Evolutionary conservation across 35 echinoderm and acorn worm species (phyloP).

Genomic region (Apostichopus japonicus): DNA sequence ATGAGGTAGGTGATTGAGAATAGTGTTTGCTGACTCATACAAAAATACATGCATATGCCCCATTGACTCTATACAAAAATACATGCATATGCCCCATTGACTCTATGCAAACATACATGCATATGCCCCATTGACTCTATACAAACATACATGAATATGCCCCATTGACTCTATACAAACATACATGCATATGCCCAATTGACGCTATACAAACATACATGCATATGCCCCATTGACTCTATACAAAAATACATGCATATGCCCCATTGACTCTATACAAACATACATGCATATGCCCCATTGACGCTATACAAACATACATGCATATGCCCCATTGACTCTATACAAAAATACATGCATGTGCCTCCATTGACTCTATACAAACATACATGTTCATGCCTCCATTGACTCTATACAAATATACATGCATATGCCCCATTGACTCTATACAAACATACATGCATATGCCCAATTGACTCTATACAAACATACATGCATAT

Average conservation of each 20-base stretch:
- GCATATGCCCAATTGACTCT: background rate
- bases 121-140: background rate
- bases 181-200: background rate
- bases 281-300: background rate
- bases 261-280: background rate
- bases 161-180: background rate
- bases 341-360: too few relatives aligned
- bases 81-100: background rate
- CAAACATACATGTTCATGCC: too few relatives aligned
- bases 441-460: background rate
- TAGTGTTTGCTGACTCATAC: background rate
- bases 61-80: background rate
- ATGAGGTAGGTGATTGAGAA: constrained; percentile 6
- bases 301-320: too few relatives aligned
- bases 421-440: background rate
- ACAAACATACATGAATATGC: background rate
- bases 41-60: background rate
- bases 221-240: background rate
- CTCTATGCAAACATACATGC: background rate
- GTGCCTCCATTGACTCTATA: too few relatives aligned
- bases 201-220: background rate
- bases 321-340: too few relatives aligned
- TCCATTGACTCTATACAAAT: background rate
- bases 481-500: too few relatives aligned
- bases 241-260: background rate